Evolutionary conservation across 2,797 vertebrate genomes (phyloP), one percentile per base, ranked within the genome.

Genomic region (Tinamus major): DNA sequence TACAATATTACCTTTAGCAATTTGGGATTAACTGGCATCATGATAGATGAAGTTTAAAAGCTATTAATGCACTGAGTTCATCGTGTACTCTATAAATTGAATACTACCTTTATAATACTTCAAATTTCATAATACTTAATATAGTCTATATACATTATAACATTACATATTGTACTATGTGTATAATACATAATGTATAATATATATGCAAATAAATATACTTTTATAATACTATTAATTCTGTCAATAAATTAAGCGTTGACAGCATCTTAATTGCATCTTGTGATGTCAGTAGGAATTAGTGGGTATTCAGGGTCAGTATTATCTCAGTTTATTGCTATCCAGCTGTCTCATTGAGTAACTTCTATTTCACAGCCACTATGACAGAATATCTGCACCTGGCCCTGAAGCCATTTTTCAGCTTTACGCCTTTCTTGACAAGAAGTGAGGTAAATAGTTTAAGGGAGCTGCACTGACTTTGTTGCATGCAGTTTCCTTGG

Each of bases 341-440:
- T 19, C 37, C 23, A 62, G 23, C 35, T 86, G 49, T 78, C 58
- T 87, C 72, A 93, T 55, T 41, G 49, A 77, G 13, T 72, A 55
- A 75, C 59, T 90, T 86, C 42, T 96, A 10, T 93, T 95, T 85
- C 79, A 37, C 97, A 99, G 99, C 98, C 39, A 72, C 97, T 14
- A 51, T 99, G 89, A 97, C 98, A 97, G 99, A 99, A 89, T 98
- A 97, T 89, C 79, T 99, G 81, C 98, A 99, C 44, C 44, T 98
- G 59, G 85, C 97, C 21, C 97, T 99, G 78, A 98, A 97, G 80
- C 99, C 99, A 4, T 49, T 99, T 79, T 97, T 98, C 41, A 97
- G 97, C 48, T 92, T 99, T 56, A 98, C 98, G 12, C 98, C 98
- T 6, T 96, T 99, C 79, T 98, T 99, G 84, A 99, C 99, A 91